These are phyloP conservation scores for Paramisgurnus dabryanus DNA, from an alignment of 2,113 vertebrate species.

Conservation along the genomic window DNA sequence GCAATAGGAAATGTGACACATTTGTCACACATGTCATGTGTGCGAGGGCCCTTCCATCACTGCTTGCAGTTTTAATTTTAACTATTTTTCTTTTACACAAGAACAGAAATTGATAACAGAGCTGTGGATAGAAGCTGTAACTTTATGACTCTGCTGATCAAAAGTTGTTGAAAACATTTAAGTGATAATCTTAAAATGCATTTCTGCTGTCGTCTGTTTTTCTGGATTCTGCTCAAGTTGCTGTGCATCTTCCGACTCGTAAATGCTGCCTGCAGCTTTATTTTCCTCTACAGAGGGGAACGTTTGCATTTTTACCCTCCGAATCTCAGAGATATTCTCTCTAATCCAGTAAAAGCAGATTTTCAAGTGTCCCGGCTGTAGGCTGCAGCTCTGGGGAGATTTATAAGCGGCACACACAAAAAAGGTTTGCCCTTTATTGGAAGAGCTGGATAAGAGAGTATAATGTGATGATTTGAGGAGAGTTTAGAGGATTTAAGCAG, in stretches of 20 bases:
- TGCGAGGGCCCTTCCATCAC: no score
- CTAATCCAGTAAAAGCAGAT: slow-evolving; percentile 6
- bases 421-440: slow-evolving; percentile 15
- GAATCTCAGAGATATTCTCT: background rate
- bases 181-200: slow-evolving; percentile 13
- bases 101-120: no score
- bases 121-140: no score
- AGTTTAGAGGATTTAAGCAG: background rate
- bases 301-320: background rate
- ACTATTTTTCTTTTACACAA: no score
- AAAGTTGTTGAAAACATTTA: background rate
- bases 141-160: background rate
- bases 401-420: slow-evolving; percentile 12
- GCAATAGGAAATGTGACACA: no score
- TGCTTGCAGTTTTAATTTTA: no score
- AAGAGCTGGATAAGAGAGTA: slow-evolving; percentile 18
- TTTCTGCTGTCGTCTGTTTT: background rate
- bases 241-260: no score
- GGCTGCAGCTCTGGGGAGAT: slow-evolving; percentile 9
- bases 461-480: slow-evolving; percentile 16
- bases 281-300: slow-evolving; percentile 1
- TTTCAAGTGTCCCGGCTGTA: background rate
- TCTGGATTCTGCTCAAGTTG: background rate
- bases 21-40: no score
- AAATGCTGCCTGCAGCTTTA: slow-evolving; percentile 11